These are phyloP conservation scores for Micropterix aruncella DNA, from an alignment of 2,888 invertebrate species.

Conservation along the genomic window DNA sequence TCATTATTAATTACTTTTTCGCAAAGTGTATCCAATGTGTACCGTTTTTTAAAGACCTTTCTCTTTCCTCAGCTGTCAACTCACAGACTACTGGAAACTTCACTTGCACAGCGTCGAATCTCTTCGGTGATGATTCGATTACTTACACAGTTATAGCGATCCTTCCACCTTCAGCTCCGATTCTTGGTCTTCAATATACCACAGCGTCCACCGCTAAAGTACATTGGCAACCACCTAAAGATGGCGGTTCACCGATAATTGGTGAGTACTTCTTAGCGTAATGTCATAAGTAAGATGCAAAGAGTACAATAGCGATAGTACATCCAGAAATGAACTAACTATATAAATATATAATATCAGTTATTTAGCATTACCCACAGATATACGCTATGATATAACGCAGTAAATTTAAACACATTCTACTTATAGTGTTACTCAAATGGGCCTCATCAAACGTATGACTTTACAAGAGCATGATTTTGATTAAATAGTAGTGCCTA, in stretches of 20 bases:
- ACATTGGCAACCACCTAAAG: conserved; percentile 27
- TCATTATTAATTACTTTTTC: background rate
- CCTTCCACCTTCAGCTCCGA: conserved; percentile 56
- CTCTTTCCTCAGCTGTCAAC: conserved; percentile 42
- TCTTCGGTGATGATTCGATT: conserved; percentile 71
- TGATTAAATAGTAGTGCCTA: too few species aligned
- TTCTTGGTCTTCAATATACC: conserved; percentile 56
- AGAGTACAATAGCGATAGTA: too few species aligned
- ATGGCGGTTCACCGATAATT: conserved; percentile 37
- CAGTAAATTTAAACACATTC: too few species aligned
- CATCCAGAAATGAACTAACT: too few species aligned
- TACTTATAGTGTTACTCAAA: too few species aligned
- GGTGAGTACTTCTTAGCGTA: too few species aligned
- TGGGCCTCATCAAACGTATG: too few species aligned
- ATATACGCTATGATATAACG: too few species aligned
- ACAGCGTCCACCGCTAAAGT: conserved; percentile 60
- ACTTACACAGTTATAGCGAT: conserved; percentile 63
- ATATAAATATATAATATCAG: too few species aligned
- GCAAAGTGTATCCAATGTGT: background rate
- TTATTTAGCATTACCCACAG: too few species aligned
- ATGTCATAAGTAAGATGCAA: too few species aligned
- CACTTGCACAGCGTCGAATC: conserved; percentile 68
- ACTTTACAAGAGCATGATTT: too few species aligned
- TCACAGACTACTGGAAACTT: conserved; percentile 66
- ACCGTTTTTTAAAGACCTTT: background rate